phyloP scores from a whole-genome alignment of 2,113 vertebrate species.

The Brachyistius frenatus region DNA sequence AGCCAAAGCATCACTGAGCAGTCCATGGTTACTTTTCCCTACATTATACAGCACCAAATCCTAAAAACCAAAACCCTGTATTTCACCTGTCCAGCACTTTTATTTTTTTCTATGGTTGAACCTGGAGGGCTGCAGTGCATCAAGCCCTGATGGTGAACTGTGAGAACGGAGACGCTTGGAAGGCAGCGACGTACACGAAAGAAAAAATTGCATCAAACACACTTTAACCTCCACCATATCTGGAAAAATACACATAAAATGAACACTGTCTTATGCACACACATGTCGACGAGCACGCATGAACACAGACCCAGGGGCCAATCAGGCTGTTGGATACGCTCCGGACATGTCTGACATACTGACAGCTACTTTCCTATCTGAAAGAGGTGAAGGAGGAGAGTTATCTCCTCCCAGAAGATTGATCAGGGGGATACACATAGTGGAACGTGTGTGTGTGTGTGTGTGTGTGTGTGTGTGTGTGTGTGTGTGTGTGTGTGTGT shows the following conservation, averaged over 20 bases:
- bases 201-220: slow-evolving; percentile 16
- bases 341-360: slow-evolving; percentile 23
- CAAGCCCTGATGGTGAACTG: slow-evolving; percentile 35
- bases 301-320: slow-evolving; percentile 11
- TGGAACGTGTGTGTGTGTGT: neutral
- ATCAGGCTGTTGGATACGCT: slow-evolving; percentile 14
- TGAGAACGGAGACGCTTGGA: slow-evolving; percentile 14
- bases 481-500: neutral
- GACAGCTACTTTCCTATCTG: slow-evolving; percentile 26
- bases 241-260: neutral
- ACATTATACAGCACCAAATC: neutral
- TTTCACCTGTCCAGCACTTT: slow-evolving; percentile 1
- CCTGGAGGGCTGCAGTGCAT: neutral
- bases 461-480: neutral
- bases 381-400: slow-evolving; percentile 13
- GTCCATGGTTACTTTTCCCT: neutral
- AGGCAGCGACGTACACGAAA: slow-evolving; percentile 23
- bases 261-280: neutral
- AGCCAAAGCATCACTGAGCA: too few relatives aligned
- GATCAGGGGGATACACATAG: slow-evolving; percentile 12
- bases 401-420: neutral
- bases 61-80: neutral
- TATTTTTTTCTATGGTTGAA: neutral
- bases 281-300: neutral
- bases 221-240: slow-evolving; percentile 17